Percentiles rank a stretch among this genome's conserved stretches.
Conservation (phyloP, 2,797 vertebrate species). For the Onychomys torridus region DNA sequence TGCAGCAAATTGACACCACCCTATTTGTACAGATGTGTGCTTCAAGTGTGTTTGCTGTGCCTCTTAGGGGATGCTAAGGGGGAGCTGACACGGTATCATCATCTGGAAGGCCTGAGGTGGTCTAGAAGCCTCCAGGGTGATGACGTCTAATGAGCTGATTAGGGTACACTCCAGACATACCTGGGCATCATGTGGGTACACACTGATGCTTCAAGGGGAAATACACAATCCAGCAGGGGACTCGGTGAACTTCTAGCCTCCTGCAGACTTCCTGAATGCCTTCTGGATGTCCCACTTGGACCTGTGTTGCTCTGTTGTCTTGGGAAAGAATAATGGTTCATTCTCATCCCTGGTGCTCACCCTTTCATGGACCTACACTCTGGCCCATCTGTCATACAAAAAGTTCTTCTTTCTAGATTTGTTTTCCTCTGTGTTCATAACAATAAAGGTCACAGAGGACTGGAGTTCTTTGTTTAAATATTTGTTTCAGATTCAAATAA, state of each 20-base stretch:
- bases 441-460: neutral
- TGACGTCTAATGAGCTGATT: neutral
- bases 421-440: slow-evolving; percentile 34
- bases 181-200: neutral
- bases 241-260: neutral
- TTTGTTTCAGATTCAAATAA: slow-evolving; percentile 52
- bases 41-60: neutral
- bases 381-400: slow-evolving; percentile 16
- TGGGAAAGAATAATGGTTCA: neutral
- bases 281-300: neutral
- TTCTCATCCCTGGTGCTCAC: neutral
- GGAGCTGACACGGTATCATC: neutral
- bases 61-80: neutral
- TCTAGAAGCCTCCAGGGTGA: neutral
- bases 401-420: slow-evolving; percentile 24
- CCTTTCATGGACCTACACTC: slow-evolving; percentile 2
- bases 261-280: neutral
- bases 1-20: neutral
- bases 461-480: slow-evolving; percentile 56
- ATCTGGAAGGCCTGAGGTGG: neutral
- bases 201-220: neutral
- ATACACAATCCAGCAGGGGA: neutral
- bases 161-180: neutral
- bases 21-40: neutral
- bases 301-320: neutral